A percentile compares a stretch with the other conserved stretches of the same genome.
These are phyloP conservation scores for Cerastis rubricosa DNA, from an alignment of 2,888 invertebrate genomes.

Conservation along the genomic window DNA sequence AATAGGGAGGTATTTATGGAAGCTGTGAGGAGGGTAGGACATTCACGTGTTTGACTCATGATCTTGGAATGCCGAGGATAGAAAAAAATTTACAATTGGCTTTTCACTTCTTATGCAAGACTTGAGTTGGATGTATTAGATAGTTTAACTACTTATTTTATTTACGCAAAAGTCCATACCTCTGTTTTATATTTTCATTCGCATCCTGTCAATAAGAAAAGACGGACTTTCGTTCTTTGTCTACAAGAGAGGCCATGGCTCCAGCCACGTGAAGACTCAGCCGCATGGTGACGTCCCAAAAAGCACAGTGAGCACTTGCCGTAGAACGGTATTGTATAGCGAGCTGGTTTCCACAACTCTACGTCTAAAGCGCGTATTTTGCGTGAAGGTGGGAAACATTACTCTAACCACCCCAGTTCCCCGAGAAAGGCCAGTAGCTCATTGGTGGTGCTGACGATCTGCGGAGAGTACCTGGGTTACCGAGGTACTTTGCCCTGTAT, in stretches of 20 bases:
- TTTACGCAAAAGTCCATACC: not conserved
- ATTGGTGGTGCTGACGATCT: too few species aligned
- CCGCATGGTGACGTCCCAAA: not conserved
- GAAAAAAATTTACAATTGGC: not conserved
- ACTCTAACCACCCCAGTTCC: too few species aligned
- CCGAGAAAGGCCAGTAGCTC: too few species aligned
- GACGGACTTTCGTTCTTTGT: not conserved
- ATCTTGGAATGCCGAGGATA: slow-evolving; percentile 3
- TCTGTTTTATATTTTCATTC: not conserved
- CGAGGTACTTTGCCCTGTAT: too few species aligned
- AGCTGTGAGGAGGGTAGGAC: slow-evolving; percentile 40
- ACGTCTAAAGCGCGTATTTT: too few species aligned
- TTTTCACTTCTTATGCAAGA: not conserved
- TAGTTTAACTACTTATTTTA: not conserved
- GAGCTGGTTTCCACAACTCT: too few species aligned
- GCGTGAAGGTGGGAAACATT: too few species aligned
- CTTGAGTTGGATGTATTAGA: not conserved
- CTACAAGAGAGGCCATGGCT: not conserved
- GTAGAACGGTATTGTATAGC: too few species aligned
- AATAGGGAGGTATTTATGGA: slow-evolving; percentile 27
- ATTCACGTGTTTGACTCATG: slow-evolving; percentile 19
- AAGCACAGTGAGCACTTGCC: not conserved
- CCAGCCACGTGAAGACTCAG: not conserved
- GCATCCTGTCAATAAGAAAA: not conserved
- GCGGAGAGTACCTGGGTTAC: too few species aligned